These are phyloP conservation scores for Ctenopoma kingsleyae DNA, from an alignment of 2,797 vertebrate species.

Conservation along the genomic window DNA sequence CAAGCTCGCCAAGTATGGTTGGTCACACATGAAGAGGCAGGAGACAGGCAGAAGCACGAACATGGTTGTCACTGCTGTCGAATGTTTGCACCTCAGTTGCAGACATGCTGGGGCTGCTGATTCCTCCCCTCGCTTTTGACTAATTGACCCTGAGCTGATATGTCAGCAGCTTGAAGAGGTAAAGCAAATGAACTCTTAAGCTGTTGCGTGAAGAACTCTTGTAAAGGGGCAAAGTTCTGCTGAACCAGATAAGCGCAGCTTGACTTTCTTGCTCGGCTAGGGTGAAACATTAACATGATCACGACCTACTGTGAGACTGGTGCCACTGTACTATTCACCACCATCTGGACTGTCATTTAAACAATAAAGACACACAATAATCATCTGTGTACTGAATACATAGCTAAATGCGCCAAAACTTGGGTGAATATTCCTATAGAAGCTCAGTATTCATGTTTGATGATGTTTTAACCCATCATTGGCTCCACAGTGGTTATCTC, in stretches of 20 bases:
- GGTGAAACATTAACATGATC: conserved; percentile 10
- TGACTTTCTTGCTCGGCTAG: conserved; percentile 28
- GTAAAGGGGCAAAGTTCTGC: conserved; percentile 32
- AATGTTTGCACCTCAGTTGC: conserved; percentile 67
- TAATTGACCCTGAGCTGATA: conserved; percentile 80
- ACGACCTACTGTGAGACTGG: conserved; percentile 1
- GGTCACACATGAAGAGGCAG: conserved; percentile 76
- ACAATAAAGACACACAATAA: neutral
- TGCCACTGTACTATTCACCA: neutral
- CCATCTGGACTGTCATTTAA: neutral
- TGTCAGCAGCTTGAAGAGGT: conserved; percentile 61
- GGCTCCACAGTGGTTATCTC: too few relatives aligned
- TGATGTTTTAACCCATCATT: too few relatives aligned
- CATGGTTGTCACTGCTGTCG: conserved; percentile 64
- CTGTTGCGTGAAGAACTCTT: conserved; percentile 34
- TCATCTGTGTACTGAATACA: neutral
- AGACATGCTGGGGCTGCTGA: conserved; percentile 56
- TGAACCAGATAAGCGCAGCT: conserved; percentile 39
- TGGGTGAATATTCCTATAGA: too few relatives aligned
- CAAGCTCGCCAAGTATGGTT: conserved; percentile 51
- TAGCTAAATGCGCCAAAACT: too few relatives aligned
- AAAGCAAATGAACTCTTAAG: conserved; percentile 40
- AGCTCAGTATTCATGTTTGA: too few relatives aligned
- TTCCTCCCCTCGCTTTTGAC: conserved; percentile 53
- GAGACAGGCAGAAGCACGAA: conserved; percentile 68